Base-by-base conservation (phyloP, 2,113 vertebrate genomes). In the Microcebus tavaratra region DNA sequence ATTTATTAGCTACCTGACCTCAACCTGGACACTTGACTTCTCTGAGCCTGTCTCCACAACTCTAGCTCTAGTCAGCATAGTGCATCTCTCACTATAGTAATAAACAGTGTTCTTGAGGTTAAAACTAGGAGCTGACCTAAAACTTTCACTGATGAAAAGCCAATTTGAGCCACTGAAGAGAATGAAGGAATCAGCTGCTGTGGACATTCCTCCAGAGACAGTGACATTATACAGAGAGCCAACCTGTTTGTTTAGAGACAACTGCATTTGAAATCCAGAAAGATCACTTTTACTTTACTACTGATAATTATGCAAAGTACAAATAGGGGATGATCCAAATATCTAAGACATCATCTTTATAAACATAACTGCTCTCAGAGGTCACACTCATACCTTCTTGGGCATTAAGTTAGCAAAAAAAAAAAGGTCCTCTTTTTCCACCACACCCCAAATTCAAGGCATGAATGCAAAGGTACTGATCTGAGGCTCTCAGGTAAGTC, bases 241-340 rank as follows among this genome's bases (percentile, higher is more conserved):
- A 53, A 83, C 75, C 11, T 83, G 61, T 81, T 76, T 80, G 11
- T 88, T 96, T 75, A 92, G 27, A 88, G 3, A 90, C 59, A 87
- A 83, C 29, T 63, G 21, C 63, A 80, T 20, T 15, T 87, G 75
- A 95, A 94, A 95, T 53, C 59, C 76, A 96, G 42, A 90, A 96
- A 91, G 76, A 82, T 57, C 25, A 76, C n/a, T 92, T 79, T 87
- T 67, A 89, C 50, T 84, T 92, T 36, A 65, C 31, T 82, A 63
- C 48, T 88, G 17, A 76, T 50, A 93, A 63, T 50, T 57, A 91
- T 65, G 70, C 53, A 75, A 91, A 95, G 68, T 42, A 90, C 50
- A 93, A 88, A 96, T 13, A 50, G 70, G 48, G 5, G 31, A 90
- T 34, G 59, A 25, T 45, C 34, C 39, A 75, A 34, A 83, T 7